Conservation (phyloP, 2,797 vertebrate species). For the Catostomus latipinnis region DNA sequence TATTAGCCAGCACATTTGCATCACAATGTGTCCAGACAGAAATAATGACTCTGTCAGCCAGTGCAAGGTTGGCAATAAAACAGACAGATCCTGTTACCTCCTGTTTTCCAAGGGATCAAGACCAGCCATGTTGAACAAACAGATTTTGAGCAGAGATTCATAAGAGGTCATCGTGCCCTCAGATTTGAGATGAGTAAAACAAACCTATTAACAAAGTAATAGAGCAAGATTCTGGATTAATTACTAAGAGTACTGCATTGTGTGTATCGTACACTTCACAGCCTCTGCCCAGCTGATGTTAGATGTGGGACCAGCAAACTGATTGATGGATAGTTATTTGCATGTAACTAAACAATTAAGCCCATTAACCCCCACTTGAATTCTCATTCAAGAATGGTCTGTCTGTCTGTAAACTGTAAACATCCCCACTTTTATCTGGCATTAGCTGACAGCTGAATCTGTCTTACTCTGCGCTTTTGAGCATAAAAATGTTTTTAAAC, state of each 20-base stretch:
- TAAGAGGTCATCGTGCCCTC: conserved; percentile 80
- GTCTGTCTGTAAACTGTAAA: conserved; percentile 49
- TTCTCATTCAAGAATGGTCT: conserved; percentile 36
- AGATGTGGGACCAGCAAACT: conserved; percentile 79
- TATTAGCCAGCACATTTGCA: conserved; percentile 60
- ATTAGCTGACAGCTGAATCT: conserved; percentile 38
- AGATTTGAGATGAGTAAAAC: conserved; percentile 79
- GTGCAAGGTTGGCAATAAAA: conserved; percentile 74
- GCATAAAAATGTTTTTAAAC: conserved; percentile 59
- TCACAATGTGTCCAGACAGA: conserved; percentile 68
- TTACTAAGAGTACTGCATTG: conserved; percentile 78
- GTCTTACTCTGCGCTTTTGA: conserved; percentile 25
- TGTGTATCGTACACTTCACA: conserved; percentile 79
- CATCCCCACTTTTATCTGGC: conserved; percentile 40
- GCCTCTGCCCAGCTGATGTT: conserved; percentile 78
- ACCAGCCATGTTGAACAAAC: conserved; percentile 79
- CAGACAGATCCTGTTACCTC: conserved; percentile 72
- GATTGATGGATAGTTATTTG: conserved; percentile 84
- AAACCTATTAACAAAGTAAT: conserved; percentile 76
- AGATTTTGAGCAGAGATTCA: conserved; percentile 78
- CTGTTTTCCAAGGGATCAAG: conserved; percentile 73
- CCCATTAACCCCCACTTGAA: conserved; percentile 32
- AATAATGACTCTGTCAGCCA: conserved; percentile 77
- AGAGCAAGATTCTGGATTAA: conserved; percentile 80
- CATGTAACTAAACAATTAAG: conserved; percentile 81